Base-by-base conservation (phyloP, 2,888 invertebrate species). In the Lapara coniferarum region DNA sequence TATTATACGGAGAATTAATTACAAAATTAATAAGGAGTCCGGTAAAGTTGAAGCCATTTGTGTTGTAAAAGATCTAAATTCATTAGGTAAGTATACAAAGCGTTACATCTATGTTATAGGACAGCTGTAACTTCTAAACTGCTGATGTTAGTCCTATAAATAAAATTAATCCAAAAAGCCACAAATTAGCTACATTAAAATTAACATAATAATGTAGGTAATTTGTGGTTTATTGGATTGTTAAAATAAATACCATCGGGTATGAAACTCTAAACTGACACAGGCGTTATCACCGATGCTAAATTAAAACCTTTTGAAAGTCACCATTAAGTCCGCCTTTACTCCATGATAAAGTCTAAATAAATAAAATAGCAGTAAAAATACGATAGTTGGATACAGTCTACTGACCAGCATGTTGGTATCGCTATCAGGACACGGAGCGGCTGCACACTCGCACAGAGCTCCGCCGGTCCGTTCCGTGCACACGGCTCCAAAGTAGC, bases 401-500 rank as follows among this genome's bases (percentile, higher is more conserved):
- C 8, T 56, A 82, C 90, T 88, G 71, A 93, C 94, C 83, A 94
- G 81, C 93, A 94, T 94, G 71, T 93, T 93, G 5, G 89, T 87
- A 59, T 93, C 93, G 59, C 87, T 91, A 56, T 93, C 93, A 0
- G 93, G 85, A 67, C 94, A 94, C 0, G 94, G 88, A 0, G 94
- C 95, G 80, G 95, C 94, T 0, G 96, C 95, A 85, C 98, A 98
- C 81, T 96, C 96, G 86, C 98, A 98, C 68, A 96, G 94, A 0
- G 97, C 96, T 16, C 95, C 95, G 0, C 95, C 96, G 14, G 95
- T 95, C 72, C 95, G 95, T 83, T 97, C 96, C 51, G 96, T 95
- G 88, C 98, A 98, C 66, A 95, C 95, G 0, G 97, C 97, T 10
- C 97, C 97, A 84, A 97, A 97, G 85, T 97, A 96, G 85, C 98